Conservation (phyloP, 2,888 invertebrate genomes). For the Erebia epiphron region DNA sequence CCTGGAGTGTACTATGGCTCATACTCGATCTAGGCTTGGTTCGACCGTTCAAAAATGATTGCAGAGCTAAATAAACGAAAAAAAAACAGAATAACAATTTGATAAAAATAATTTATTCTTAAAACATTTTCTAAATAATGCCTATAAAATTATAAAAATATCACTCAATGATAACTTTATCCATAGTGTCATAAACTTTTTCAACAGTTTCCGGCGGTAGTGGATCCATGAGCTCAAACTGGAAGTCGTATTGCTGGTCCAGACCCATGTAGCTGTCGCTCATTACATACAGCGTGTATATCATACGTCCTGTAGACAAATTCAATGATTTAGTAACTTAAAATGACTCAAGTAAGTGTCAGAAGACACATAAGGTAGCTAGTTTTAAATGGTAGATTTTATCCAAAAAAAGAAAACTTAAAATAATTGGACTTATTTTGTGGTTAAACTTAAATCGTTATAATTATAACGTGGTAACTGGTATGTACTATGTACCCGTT, state of each 20-base stretch:
- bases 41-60: no score
- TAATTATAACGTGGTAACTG: no score
- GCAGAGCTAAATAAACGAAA: no score
- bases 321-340: background rate
- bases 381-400: no score
- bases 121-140: background rate
- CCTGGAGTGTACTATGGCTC: no score
- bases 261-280: conserved; percentile 97
- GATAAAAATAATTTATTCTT: conserved; percentile 47
- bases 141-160: conserved; percentile 15
- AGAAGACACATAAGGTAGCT: no score
- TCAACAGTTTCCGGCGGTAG: conserved; percentile 62
- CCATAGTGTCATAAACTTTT: conserved; percentile 58
- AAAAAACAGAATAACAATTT: conserved; percentile 33
- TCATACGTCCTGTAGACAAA: conserved; percentile 84
- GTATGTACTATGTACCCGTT: no score
- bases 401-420: no score
- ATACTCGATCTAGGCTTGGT: background rate
- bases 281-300: conserved; percentile 92
- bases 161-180: conserved; percentile 66
- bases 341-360: no score
- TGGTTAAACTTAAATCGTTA: no score
- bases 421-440: no score
- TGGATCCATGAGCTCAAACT: conserved; percentile 77
- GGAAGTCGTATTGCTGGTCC: conserved; percentile 92